A percentile compares a stretch with the other conserved stretches of the same genome.
Conservation (phyloP, 2,797 vertebrate species). For the Octomys mimax region DNA sequence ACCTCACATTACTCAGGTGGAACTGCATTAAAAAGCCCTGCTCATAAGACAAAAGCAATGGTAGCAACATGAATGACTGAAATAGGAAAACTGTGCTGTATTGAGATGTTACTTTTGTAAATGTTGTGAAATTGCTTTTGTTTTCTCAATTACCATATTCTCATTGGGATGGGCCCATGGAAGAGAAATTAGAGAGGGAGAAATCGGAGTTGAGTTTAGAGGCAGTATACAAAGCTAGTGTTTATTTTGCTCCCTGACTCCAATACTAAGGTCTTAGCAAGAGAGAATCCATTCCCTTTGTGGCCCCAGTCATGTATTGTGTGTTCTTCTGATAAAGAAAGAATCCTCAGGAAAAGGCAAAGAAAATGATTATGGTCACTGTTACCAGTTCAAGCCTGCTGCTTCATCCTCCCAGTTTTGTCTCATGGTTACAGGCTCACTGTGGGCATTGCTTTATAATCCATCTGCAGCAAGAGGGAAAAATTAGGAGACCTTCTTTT, state of each 20-base stretch:
- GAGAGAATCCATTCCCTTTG: background rate
- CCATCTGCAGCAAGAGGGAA: background rate
- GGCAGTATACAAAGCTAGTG: slow-evolving; percentile 5
- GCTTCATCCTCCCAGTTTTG: background rate
- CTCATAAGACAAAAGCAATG: background rate
- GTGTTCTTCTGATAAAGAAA: background rate
- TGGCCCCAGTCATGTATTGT: background rate
- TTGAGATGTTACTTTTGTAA: background rate
- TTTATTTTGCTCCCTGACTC: background rate
- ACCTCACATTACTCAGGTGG: background rate
- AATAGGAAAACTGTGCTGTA: background rate
- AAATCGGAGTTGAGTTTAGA: background rate
- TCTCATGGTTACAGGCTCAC: background rate
- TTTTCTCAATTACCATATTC: background rate
- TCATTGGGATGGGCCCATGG: background rate
- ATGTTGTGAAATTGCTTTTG: background rate
- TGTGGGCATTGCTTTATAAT: background rate
- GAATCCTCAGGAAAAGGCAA: slow-evolving; percentile 19
- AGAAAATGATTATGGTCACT: background rate
- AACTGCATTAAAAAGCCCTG: background rate
- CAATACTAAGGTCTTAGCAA: slow-evolving; percentile 11
- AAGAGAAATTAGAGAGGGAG: background rate
- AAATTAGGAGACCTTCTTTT: background rate
- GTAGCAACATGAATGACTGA: background rate
- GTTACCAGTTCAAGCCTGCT: background rate